Evolutionary conservation across 1,140 invertebrate genomes (phyloP).

Genomic region (Zaprionus taronus): DNA sequence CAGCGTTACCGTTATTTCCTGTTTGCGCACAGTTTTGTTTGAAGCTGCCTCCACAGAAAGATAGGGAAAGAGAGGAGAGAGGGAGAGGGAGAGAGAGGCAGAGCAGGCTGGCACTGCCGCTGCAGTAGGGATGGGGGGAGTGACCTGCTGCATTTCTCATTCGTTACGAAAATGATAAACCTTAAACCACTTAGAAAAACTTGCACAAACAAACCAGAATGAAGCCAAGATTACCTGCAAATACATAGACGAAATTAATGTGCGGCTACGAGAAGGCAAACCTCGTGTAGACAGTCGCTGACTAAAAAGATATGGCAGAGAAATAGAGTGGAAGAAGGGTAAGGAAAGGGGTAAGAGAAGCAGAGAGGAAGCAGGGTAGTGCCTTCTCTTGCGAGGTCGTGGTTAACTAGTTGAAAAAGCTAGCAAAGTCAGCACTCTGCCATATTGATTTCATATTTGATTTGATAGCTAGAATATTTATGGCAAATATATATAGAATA

Average conservation of each 20-base stretch:
- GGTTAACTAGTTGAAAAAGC: not conserved
- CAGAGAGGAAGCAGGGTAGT: not conserved
- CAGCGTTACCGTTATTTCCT: slow-evolving; percentile 82
- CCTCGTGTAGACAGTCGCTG: slow-evolving; percentile 20
- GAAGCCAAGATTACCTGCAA: slow-evolving; percentile 62
- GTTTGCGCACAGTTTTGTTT: slow-evolving; percentile 78
- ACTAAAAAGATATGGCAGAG: not conserved
- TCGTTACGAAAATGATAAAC: slow-evolving; percentile 72
- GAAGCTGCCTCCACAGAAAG: slow-evolving; percentile 34
- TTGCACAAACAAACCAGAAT: slow-evolving; percentile 31
- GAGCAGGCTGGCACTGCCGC: not conserved
- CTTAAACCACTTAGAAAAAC: slow-evolving; percentile 77
- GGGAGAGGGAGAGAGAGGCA: slow-evolving; percentile 6
- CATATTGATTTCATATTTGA: not conserved
- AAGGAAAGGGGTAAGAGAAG: no score
- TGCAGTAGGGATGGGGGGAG: not conserved
- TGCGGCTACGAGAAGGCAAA: slow-evolving; percentile 39
- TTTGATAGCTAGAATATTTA: not conserved
- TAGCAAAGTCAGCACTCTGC: not conserved
- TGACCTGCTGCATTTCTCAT: slow-evolving; percentile 64
- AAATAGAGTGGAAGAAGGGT: no score
- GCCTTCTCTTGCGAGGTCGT: no score
- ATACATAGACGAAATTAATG: slow-evolving; percentile 79
- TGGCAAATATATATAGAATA: not conserved
- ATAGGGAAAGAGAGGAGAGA: slow-evolving; percentile 2